Base-by-base conservation (phyloP, 23 tunicate genomes). In the Oikopleura dioica region DNA sequence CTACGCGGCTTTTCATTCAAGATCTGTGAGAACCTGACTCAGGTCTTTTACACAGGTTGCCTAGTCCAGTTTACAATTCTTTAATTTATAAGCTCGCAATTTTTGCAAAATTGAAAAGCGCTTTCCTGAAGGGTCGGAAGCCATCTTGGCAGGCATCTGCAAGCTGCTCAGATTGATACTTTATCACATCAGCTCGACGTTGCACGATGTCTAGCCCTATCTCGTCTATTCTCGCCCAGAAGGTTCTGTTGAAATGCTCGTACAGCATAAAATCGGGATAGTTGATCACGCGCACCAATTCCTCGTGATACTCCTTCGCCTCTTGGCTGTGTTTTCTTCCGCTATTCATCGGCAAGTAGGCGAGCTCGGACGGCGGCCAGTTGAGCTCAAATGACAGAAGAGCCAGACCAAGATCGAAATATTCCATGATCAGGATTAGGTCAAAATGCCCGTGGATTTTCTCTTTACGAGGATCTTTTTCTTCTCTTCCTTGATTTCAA, bases 181-280 rank as follows among this genome's bases (percentile, higher is more conserved):
- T 23, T 16, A 63, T 63, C 33, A 12, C 72, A 12, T 16, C 29
- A 28, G 33, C 72, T 28, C 2, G 16, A 12, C 5, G 30, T 63
- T 63, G 30, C 29, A 63, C 32, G 16, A 12, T 63, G 4, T 63
- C 5, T 16, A 63, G 33, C 2, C 72, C 72, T 16, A 63, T 31
- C 26, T 23, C 33, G 33, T 63, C 5, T 12, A 63, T 28, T 28
- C 72, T 24, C 26, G 16, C 72, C 72, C 72, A 63, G 26, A 63
- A 63, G 16, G 72, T 63, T 16, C 33, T 5, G 26, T 63, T 63
- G 33, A 63, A 63, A 28, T 63, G 26, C 33, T 63, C 72, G 26
- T 63, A 63, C 16, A 63, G 72, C 72, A 63, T 63, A 31, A 63
- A 63, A 28, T 63, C 72, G 5, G 72, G 72, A 63, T 63, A 63